Evolutionary conservation across 2,113 vertebrate genomes (phyloP), one percentile per base, ranked within the genome.

Genomic region (Oncorhynchus gorbuscha): DNA sequence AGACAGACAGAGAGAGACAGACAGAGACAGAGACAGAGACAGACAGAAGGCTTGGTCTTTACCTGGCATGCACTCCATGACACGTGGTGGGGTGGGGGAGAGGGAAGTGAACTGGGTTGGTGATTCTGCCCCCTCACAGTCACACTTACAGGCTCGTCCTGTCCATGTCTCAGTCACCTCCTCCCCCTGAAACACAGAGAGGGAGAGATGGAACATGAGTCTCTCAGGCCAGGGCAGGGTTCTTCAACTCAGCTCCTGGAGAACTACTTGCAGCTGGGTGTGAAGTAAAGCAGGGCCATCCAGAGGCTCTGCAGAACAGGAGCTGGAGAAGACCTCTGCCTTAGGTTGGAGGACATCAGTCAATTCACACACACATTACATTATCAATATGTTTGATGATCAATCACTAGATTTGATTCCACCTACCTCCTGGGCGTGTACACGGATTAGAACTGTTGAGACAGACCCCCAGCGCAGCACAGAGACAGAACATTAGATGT

Each of bases 1-100:
- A 28, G 26, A 26, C 1, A 26, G 26, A 26, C 26, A 26, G 26
- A 26, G 2, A 26, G 2, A 26, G 26, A 28, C 26, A 28, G 26
- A 28, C 2, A 28, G 26, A 28, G 3, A 28, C 3, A 28, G 28
- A 28, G 28, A 28, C 3, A 28, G 3, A 28, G 28, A 28, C 1
- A 39, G 7, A 39, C 2, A 51, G 49, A 14, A 0, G 68, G 20
- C 26, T 28, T 28, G 70, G 20, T n/a, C 51, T 1, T 92, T 89
- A 97, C 97, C 96, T 79, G 96, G 96, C 93, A 97, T 97, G 84
- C 97, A 98, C 68, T 95, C 93, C 59, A 95, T 82, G 12, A 86
- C 77, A 28, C 84, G 77, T 51, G 89, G 83, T 73, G 75, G 66
- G 0, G 85, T 80, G 67, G 94, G n/a, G 24, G 87, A 71, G 3